Percentiles rank a stretch among this genome's conserved stretches.
These are phyloP conservation scores for Garrulus glandarius DNA, from an alignment of 2,797 vertebrate species.

Conservation along the genomic window DNA sequence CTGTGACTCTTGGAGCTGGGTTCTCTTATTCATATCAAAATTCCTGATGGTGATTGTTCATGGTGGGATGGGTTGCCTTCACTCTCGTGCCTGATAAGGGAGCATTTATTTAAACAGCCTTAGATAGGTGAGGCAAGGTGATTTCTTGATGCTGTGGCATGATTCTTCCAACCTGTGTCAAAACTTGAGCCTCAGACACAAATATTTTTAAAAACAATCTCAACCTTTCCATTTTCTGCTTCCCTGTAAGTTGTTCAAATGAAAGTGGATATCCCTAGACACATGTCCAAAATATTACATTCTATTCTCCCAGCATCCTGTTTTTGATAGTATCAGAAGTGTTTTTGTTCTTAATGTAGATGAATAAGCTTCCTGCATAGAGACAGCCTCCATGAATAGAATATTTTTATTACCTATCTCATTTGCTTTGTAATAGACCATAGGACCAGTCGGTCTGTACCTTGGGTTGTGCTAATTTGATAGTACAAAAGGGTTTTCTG, in stretches of 20 bases:
- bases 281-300: not conserved
- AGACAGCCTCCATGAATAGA: not conserved
- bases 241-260: not conserved
- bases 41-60: not conserved
- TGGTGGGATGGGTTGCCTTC: not conserved
- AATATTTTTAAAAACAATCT: not conserved
- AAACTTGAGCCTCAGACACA: not conserved
- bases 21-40: not conserved
- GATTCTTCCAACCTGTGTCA: not conserved
- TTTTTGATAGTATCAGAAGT: not conserved
- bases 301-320: not conserved
- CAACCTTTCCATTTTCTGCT: not conserved
- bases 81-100: not conserved
- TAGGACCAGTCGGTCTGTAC: not conserved
- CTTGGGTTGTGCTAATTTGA: not conserved
- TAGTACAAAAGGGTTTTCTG: not conserved
- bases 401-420: not conserved
- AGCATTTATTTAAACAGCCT: not conserved
- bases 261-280: not conserved
- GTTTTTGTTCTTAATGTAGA: not conserved
- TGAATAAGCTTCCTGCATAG: not conserved
- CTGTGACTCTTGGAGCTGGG: not conserved
- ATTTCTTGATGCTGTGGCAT: not conserved
- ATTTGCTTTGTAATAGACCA: not conserved
- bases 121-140: not conserved